Evolutionary conservation across 2,797 vertebrate genomes (phyloP).

Genomic region (Halcyon leucocephala): DNA sequence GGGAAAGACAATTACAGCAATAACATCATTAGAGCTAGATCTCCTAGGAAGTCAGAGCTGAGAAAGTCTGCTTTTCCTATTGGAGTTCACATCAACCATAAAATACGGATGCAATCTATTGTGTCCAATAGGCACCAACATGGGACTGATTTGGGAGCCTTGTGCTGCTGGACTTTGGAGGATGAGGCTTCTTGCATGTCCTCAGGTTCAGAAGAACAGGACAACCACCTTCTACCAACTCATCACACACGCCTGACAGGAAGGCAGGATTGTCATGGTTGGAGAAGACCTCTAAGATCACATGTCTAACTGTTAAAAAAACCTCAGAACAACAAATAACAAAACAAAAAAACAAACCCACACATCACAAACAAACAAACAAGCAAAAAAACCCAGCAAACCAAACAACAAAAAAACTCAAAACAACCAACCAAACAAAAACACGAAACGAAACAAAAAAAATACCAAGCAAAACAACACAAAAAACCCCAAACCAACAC

Average conservation of each 20-base stretch:
- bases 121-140: fast-evolving
- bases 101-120: neutral
- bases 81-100: neutral
- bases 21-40: neutral
- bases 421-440: too few species aligned
- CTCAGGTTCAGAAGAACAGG: neutral
- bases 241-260: too few species aligned
- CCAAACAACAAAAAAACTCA: too few species aligned
- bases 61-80: neutral
- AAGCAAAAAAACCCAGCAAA: too few species aligned
- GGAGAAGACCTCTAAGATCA: too few species aligned
- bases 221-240: neutral
- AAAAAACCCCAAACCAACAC: too few species aligned
- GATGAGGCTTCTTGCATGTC: neutral
- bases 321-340: too few species aligned
- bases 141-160: neutral
- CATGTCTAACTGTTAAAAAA: too few species aligned
- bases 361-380: too few species aligned
- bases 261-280: neutral
- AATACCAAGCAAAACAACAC: too few species aligned
- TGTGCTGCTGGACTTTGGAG: neutral
- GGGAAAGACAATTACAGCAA: slow-evolving; percentile 19
- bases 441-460: too few species aligned
- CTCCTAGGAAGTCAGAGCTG: neutral
- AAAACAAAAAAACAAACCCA: too few species aligned